Evolutionary conservation across 2,797 vertebrate species (phyloP).

Genomic region (Geotria australis): DNA sequence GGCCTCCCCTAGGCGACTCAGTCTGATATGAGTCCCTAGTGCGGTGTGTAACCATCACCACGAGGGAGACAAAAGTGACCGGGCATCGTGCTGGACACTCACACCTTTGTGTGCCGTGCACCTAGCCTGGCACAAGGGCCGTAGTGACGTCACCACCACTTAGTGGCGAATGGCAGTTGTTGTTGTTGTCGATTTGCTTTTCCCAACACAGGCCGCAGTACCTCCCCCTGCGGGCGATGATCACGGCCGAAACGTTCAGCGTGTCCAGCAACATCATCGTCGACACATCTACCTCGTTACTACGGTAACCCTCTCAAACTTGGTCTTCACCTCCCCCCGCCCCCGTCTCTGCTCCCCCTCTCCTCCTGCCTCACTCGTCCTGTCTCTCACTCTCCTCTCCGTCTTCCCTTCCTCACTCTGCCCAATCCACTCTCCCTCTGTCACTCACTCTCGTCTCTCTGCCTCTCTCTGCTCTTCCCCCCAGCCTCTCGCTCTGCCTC

Average conservation of each 20-base stretch:
- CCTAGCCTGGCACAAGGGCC: too few species aligned
- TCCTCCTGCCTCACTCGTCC: not conserved
- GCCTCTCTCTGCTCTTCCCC: not conserved
- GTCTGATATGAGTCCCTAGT: too few species aligned
- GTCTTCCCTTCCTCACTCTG: too few species aligned
- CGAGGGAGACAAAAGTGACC: too few species aligned
- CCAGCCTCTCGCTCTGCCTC: slow-evolving; percentile 1
- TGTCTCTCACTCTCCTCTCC: not conserved
- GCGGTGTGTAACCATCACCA: too few species aligned
- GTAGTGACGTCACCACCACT: too few species aligned
- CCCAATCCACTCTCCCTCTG: not conserved
- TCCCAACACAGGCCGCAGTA: slow-evolving; percentile 29
- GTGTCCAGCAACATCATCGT: slow-evolving; percentile 69
- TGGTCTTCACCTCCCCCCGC: too few species aligned
- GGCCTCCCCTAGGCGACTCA: too few species aligned
- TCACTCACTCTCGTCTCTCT: not conserved
- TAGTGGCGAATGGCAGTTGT: too few species aligned
- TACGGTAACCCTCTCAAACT: slow-evolving; percentile 20
- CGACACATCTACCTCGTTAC: slow-evolving; percentile 60
- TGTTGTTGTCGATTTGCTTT: not conserved
- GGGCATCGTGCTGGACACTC: too few species aligned
- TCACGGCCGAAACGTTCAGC: slow-evolving; percentile 60
- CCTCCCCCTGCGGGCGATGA: slow-evolving; percentile 36
- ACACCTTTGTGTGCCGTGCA: too few species aligned
- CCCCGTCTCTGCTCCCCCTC: too few species aligned